Evolutionary conservation across 2,888 invertebrate species (phyloP), one percentile per base, ranked within the genome.

Genomic region (Sminthurinus aureus): DNA sequence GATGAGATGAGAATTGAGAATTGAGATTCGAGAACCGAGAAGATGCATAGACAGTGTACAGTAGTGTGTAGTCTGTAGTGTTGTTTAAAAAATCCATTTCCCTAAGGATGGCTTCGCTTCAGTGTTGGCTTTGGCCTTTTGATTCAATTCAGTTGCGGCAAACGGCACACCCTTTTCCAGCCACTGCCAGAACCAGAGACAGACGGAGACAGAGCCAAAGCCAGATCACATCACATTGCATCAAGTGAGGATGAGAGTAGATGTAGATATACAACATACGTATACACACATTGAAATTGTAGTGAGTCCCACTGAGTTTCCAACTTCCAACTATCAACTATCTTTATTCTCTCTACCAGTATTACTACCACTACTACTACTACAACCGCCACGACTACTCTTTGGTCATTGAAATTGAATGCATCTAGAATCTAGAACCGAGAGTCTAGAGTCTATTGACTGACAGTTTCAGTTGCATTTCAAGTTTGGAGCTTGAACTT

Each of bases 81-180:
- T 74, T 74, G 26, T 74, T 74, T 74, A 80, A 80, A 80, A 50
- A 80, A 80, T 20, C 67, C 51, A 80, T 80, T 80, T 80, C 80
- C 80, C 80, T 71, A 69, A 80, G 80, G 80, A 80, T 80, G 80
- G 80, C 79, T 79, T 79, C 64, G 20, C 38, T 38, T 38, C 38
- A 38, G 24, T 64, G 52, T 78, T 79, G 69, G 79, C 80, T 80
- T 67, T 66, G 51, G 66, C 67, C 50, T 66, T 73, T 75, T 73
- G 81, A 81, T 81, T 81, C 74, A 81, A 84, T 77, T 81, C 82
- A 81, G 78, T 78, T 51, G 50, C 52, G 22, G 18, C 73, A 26
- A 18, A 66, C 38, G 66, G 74, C 81, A 79, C 81, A 84, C 84
- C 84, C 84, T 78, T 81, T 81, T 81, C 78, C 78, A 84, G 77